phyloP scores from a whole-genome alignment of 2,797 vertebrate species.

The Mormyrops boulengeri region DNA sequence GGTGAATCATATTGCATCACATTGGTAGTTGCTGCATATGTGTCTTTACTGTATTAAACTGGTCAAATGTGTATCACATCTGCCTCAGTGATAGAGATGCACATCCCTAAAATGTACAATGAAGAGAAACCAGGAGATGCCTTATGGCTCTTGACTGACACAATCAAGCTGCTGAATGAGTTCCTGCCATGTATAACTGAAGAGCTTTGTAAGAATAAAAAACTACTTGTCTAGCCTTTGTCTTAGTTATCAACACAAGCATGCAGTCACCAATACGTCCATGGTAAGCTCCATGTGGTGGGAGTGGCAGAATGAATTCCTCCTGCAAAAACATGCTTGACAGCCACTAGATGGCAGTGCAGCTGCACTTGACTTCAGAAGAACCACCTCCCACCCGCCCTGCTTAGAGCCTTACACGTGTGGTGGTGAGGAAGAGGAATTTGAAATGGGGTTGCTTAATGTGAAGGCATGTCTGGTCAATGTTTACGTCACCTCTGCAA shows the following conservation, averaged over 20 bases:
- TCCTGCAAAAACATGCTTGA: neutral
- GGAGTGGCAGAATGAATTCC: conserved; percentile 12
- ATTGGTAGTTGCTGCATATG: neutral
- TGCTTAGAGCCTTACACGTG: neutral
- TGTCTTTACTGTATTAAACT: neutral
- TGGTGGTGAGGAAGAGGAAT: neutral
- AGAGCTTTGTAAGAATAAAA: neutral
- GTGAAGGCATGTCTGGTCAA: neutral
- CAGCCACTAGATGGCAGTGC: conserved; percentile 19
- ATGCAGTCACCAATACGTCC: neutral
- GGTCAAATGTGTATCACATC: neutral
- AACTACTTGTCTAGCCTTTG: neutral
- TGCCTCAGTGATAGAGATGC: neutral
- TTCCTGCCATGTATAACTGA: neutral
- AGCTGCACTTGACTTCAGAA: neutral
- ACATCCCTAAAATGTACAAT: neutral
- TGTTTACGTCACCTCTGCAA: conserved; percentile 8
- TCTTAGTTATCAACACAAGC: neutral
- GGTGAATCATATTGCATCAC: neutral
- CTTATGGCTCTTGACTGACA: neutral
- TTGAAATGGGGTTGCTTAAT: neutral
- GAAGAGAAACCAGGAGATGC: neutral
- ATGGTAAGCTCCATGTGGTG: neutral
- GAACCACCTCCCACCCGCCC: neutral
- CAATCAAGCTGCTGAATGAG: neutral